phyloP scores from a whole-genome alignment of 2,888 invertebrate species.

The Agrochola lychnidis region DNA sequence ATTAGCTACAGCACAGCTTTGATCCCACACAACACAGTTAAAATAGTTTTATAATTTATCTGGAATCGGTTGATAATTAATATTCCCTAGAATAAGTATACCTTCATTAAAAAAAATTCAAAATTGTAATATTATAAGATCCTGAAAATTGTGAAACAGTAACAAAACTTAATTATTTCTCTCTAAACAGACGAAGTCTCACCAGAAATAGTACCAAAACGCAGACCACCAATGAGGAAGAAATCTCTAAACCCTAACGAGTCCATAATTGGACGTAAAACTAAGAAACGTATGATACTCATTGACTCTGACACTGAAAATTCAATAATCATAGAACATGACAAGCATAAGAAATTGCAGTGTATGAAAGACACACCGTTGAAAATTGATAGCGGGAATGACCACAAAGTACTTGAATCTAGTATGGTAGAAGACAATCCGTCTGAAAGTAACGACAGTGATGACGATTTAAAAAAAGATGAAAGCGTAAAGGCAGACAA shows the following conservation, averaged over 20 bases:
- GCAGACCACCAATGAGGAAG: conserved; percentile 70
- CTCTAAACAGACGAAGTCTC: conserved; percentile 74
- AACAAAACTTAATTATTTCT: background rate
- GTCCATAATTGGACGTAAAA: conserved; percentile 74
- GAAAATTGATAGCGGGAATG: conserved; percentile 70
- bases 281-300: conserved; percentile 82
- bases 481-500: conserved; percentile 26
- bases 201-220: conserved; percentile 82
- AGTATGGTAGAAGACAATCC: conserved; percentile 50
- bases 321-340: conserved; percentile 82
- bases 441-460: conserved; percentile 10
- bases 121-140: background rate
- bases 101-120: background rate
- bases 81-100: too few relatives aligned
- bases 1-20: background rate
- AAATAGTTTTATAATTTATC: background rate
- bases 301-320: conserved; percentile 86
- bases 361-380: conserved; percentile 84
- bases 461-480: conserved; percentile 1
- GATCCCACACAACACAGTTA: too few relatives aligned
- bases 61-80: background rate
- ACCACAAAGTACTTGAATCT: conserved; percentile 38
- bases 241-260: conserved; percentile 70
- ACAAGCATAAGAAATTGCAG: conserved; percentile 77
- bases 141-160: background rate